Conservation (phyloP, 2,113 vertebrate species). For the Forbesichthys papilliferus region DNA sequence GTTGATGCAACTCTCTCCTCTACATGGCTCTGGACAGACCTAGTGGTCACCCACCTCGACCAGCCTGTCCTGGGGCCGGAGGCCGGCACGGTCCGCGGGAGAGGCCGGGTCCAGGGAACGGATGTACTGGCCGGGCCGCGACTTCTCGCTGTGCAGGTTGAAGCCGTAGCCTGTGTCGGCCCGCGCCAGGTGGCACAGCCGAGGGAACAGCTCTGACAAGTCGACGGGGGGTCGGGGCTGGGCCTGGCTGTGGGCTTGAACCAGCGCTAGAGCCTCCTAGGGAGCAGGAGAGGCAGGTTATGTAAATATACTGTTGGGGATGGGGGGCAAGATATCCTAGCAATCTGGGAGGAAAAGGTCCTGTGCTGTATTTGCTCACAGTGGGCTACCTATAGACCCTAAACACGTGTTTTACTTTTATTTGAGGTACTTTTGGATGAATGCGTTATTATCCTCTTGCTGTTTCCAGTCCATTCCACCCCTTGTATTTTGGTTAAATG, state of each 20-base stretch:
- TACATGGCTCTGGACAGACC: no score
- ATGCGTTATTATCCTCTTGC: no score
- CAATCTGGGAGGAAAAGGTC: no score
- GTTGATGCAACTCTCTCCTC: no score
- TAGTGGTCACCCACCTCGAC: conserved; percentile 83
- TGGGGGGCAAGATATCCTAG: no score
- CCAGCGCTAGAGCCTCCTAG: conserved; percentile 72
- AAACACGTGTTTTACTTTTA: no score
- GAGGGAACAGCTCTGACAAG: conserved; percentile 81
- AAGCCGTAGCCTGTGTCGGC: conserved; percentile 91
- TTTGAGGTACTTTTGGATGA: no score
- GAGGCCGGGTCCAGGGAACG: conserved; percentile 91
- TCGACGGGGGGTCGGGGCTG: conserved; percentile 27
- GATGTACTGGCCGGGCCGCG: conserved; percentile 92
- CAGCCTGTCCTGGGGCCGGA: conserved; percentile 89
- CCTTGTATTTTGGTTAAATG: no score
- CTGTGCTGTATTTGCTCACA: no score
- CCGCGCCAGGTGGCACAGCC: conserved; percentile 89
- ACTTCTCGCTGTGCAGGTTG: conserved; percentile 96
- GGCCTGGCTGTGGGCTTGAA: conserved; percentile 55
- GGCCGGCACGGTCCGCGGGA: conserved; percentile 83
- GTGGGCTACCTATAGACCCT: no score
- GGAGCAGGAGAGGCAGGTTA: background rate
- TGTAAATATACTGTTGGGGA: background rate
- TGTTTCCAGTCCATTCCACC: no score